A percentile compares a stretch with the other conserved stretches of the same genome.
phyloP scores from a whole-genome alignment of 2,888 invertebrate species.

The Eupithecia exiguata region DNA sequence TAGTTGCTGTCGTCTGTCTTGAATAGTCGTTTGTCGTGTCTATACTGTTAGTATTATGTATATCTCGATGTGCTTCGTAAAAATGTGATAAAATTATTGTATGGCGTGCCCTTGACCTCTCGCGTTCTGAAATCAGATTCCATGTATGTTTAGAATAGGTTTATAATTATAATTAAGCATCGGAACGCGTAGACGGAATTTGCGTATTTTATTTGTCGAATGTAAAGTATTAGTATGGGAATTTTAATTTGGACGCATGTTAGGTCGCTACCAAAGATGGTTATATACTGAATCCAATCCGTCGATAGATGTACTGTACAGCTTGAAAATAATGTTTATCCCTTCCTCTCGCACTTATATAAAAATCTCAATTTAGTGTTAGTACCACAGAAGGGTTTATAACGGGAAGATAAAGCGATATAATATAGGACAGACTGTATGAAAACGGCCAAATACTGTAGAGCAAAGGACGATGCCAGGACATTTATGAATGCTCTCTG shows the following conservation, averaged over 20 bases:
- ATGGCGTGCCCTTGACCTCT: conserved; percentile 24
- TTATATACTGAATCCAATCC: conserved; percentile 35
- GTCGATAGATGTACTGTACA: conserved; percentile 36
- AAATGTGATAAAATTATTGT: conserved; percentile 47
- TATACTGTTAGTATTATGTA: conserved; percentile 30
- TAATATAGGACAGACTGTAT: not conserved
- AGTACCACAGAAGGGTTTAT: conserved; percentile 18
- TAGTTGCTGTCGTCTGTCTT: conserved; percentile 35
- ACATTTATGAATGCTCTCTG: not conserved
- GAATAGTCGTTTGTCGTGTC: conserved; percentile 44
- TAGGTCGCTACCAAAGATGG: conserved; percentile 32
- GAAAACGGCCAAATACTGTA: not conserved
- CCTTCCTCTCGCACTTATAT: conserved; percentile 17
- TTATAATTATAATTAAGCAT: conserved; percentile 4
- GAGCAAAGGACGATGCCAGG: not conserved
- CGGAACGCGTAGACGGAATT: conserved; percentile 15
- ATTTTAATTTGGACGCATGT: conserved; percentile 35
- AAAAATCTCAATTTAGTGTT: conserved; percentile 26
- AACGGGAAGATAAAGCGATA: not conserved
- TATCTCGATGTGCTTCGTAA: conserved; percentile 44
- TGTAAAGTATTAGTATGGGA: conserved; percentile 62
- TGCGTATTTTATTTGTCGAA: conserved; percentile 45
- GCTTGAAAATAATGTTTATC: conserved; percentile 9
- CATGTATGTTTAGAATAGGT: conserved; percentile 14
- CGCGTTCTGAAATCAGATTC: conserved; percentile 28